Percentiles rank a stretch among this genome's conserved stretches.
Evolutionary conservation across 2,888 invertebrate species (phyloP).

Genomic region (Masnerella sp.): DNA sequence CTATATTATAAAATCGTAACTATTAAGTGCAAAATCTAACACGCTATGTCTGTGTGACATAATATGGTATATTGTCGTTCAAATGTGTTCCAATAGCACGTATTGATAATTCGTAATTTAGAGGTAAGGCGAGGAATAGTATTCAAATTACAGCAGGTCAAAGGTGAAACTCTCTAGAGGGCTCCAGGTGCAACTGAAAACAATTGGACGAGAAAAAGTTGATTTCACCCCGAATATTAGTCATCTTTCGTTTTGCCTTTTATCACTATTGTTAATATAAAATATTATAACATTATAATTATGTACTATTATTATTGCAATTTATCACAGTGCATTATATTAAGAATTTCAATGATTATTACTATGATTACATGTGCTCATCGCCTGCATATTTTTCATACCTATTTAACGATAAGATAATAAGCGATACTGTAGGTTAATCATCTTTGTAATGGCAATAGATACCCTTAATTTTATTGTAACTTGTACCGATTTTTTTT

Average conservation of each 20-base stretch:
- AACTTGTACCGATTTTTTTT: slow-evolving; percentile 35
- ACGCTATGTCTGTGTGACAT: slow-evolving; percentile 31
- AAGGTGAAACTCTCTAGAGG: slow-evolving; percentile 31
- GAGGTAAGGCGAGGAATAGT: slow-evolving; percentile 35
- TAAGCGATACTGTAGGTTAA: slow-evolving; percentile 36
- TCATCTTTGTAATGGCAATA: slow-evolving; percentile 36
- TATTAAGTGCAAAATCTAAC: too few species aligned
- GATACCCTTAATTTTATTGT: slow-evolving; percentile 27
- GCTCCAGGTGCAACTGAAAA: slow-evolving; percentile 34
- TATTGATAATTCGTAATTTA: slow-evolving; percentile 50
- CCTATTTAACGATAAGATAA: slow-evolving; percentile 33
- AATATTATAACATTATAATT: slow-evolving; percentile 23
- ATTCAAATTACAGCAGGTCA: slow-evolving; percentile 47
- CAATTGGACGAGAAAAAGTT: slow-evolving; percentile 10
- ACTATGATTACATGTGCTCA: slow-evolving; percentile 35
- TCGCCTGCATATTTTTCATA: slow-evolving; percentile 43
- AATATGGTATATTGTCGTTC: slow-evolving; percentile 43
- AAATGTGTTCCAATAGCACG: slow-evolving; percentile 58
- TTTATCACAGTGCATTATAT: slow-evolving; percentile 24
- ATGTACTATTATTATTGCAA: slow-evolving; percentile 27
- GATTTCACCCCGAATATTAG: slow-evolving; percentile 4
- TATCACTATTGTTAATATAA: slow-evolving; percentile 17
- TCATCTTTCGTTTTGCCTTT: slow-evolving; percentile 21
- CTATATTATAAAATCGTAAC: slow-evolving; percentile 2
- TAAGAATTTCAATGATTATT: slow-evolving; percentile 30